A percentile compares a stretch with the other conserved stretches of the same genome.
These are phyloP conservation scores for Lordiphosa mommai DNA, from an alignment of 1,140 invertebrate species.

Conservation along the genomic window DNA sequence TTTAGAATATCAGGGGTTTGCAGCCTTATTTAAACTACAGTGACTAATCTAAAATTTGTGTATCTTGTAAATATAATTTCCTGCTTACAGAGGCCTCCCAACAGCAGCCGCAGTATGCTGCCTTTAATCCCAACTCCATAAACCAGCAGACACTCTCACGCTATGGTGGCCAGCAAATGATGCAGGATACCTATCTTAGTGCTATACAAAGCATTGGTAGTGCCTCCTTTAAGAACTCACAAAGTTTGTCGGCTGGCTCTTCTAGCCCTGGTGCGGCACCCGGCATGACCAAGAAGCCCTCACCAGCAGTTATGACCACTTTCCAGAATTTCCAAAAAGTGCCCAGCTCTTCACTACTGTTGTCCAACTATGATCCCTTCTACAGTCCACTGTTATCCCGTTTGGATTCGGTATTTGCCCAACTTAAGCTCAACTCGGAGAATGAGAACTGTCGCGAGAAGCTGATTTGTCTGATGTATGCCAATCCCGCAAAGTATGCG, in stretches of 20 bases:
- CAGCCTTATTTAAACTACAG: too few relatives aligned
- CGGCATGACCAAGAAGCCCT: constrained; percentile 58
- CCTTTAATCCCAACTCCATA: constrained; percentile 53
- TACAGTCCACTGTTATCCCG: constrained; percentile 90
- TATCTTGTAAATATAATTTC: too few relatives aligned
- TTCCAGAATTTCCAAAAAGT: constrained; percentile 91
- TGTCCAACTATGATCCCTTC: constrained; percentile 92
- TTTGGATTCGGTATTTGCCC: constrained; percentile 89
- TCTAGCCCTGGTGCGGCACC: constrained; percentile 42
- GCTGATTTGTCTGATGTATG: constrained; percentile 91
- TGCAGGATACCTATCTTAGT: constrained; percentile 71
- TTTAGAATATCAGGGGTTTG: too few relatives aligned
- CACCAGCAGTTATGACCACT: constrained; percentile 69
- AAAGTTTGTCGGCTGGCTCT: constrained; percentile 57
- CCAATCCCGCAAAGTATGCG: constrained; percentile 90
- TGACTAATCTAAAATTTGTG: too few relatives aligned
- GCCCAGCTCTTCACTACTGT: constrained; percentile 87
- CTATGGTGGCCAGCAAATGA: constrained; percentile 60
- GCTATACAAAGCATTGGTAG: constrained; percentile 69
- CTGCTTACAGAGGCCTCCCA: constrained; percentile 62
- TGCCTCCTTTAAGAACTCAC: constrained; percentile 72
- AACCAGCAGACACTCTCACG: constrained; percentile 55
- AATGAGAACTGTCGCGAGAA: constrained; percentile 88
- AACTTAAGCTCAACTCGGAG: constrained; percentile 83
- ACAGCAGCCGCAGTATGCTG: constrained; percentile 61